These are phyloP conservation scores for Drosophila arawakana DNA, from an alignment of 1,140 invertebrate genomes.

Conservation along the genomic window DNA sequence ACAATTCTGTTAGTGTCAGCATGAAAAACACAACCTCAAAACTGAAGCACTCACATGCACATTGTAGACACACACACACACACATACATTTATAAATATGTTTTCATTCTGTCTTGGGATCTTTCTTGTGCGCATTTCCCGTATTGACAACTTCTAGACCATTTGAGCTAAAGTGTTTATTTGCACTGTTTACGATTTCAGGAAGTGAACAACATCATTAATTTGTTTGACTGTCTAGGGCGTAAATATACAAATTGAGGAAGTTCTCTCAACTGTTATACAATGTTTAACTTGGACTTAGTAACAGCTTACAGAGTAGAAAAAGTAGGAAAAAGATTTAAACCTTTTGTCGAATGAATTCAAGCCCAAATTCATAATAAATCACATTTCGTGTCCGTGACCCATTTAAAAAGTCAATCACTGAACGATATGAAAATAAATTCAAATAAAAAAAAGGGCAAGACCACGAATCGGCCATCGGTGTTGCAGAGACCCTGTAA, in stretches of 20 bases:
- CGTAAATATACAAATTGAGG: slow-evolving; percentile 39
- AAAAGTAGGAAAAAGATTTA: not conserved
- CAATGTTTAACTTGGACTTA: slow-evolving; percentile 20
- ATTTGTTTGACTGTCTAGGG: slow-evolving; percentile 45
- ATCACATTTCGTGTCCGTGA: slow-evolving; percentile 61
- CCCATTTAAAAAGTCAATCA: slow-evolving; percentile 60
- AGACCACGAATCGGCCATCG: not conserved
- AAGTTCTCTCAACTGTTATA: slow-evolving; percentile 27
- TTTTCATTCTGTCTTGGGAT: not conserved
- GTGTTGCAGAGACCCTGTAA: slow-evolving; percentile 15
- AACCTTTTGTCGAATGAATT: not conserved
- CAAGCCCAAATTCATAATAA: slow-evolving; percentile 9
- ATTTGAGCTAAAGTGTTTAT: slow-evolving; percentile 59
- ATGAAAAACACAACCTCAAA: slow-evolving; percentile 8
- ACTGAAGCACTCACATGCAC: not conserved
- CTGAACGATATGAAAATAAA: slow-evolving; percentile 42
- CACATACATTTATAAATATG: not conserved
- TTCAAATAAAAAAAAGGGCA: slow-evolving; percentile 42
- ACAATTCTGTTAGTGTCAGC: slow-evolving; percentile 28
- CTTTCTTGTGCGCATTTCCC: slow-evolving; percentile 25
- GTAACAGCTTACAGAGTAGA: slow-evolving; percentile 6
- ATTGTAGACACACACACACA: too few relatives aligned
- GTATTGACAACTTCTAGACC: slow-evolving; percentile 20
- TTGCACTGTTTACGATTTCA: slow-evolving; percentile 60
- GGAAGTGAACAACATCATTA: slow-evolving; percentile 59